Conservation (phyloP, 2,113 vertebrate genomes). For the Tupaia tana region DNA sequence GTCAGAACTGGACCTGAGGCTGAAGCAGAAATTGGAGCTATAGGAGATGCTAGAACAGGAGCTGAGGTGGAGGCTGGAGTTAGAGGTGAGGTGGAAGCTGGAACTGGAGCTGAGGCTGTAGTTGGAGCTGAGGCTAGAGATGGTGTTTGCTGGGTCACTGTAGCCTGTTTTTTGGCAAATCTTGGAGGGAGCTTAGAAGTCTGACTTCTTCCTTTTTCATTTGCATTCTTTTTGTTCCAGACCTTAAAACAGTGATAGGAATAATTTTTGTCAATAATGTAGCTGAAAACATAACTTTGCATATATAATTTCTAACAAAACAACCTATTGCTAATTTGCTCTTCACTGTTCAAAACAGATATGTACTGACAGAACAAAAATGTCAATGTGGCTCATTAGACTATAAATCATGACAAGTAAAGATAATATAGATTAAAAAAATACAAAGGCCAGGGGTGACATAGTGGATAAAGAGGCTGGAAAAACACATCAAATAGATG, state of each 20-base stretch:
- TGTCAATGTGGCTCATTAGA: not conserved
- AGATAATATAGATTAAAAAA: not conserved
- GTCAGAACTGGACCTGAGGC: not conserved
- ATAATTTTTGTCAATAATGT: constrained; percentile 8
- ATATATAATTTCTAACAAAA: not conserved
- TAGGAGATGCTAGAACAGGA: not conserved
- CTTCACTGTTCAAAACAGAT: not conserved
- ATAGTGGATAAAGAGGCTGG: no score
- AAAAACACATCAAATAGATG: no score
- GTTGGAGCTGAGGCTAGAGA: constrained; percentile 81
- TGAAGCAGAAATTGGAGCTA: constrained; percentile 42
- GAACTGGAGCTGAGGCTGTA: not conserved
- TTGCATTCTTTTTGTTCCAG: constrained; percentile 96
- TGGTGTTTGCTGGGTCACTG: constrained; percentile 84
- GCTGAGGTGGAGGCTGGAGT: constrained; percentile 62
- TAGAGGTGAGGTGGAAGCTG: not conserved
- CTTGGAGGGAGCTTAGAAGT: constrained; percentile 96
- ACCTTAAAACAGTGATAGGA: constrained; percentile 86
- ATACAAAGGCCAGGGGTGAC: no score
- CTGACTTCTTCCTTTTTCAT: constrained; percentile 94
- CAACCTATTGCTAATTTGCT: not conserved
- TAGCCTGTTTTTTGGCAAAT: constrained; percentile 95
- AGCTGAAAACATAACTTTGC: constrained; percentile 4
- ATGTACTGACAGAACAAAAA: not conserved
- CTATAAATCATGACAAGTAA: constrained; percentile 30